Conservation (phyloP, 2,888 invertebrate species). For the Lottia scabra region DNA sequence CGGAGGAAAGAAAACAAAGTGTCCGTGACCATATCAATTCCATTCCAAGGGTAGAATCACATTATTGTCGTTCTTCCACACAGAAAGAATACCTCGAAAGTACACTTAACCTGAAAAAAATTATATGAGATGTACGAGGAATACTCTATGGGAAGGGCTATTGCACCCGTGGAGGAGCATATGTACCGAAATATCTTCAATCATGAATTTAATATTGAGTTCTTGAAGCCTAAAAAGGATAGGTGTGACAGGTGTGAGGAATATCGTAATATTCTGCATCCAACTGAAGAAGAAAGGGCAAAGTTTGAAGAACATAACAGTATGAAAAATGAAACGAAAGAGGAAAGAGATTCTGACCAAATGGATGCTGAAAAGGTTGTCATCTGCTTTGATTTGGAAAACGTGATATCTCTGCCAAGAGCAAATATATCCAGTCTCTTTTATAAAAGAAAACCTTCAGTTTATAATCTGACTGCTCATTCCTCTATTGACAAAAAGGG, state of each 20-base stretch:
- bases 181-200: constrained; percentile 5
- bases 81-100: not conserved
- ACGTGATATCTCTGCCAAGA: constrained; percentile 3
- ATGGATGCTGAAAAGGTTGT: not conserved
- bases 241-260: constrained; percentile 12
- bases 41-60: not conserved
- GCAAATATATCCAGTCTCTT: constrained; percentile 13
- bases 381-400: constrained; percentile 15
- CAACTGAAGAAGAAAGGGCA: not conserved
- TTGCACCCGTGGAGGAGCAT: not conserved
- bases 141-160: not conserved
- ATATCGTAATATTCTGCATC: not conserved
- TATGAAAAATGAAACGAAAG: constrained; percentile 8
- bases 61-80: not conserved
- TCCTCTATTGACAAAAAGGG: constrained; percentile 23
- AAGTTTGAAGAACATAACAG: not conserved
- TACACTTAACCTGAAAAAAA: not conserved
- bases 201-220: not conserved
- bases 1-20: not conserved
- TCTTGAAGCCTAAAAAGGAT: constrained; percentile 9
- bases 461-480: constrained; percentile 6
- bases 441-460: not conserved
- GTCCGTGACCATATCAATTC: not conserved
- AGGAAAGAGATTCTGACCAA: not conserved
- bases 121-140: not conserved